Base-by-base conservation (phyloP, 2,113 vertebrate species). In the Thunnus thynnus region DNA sequence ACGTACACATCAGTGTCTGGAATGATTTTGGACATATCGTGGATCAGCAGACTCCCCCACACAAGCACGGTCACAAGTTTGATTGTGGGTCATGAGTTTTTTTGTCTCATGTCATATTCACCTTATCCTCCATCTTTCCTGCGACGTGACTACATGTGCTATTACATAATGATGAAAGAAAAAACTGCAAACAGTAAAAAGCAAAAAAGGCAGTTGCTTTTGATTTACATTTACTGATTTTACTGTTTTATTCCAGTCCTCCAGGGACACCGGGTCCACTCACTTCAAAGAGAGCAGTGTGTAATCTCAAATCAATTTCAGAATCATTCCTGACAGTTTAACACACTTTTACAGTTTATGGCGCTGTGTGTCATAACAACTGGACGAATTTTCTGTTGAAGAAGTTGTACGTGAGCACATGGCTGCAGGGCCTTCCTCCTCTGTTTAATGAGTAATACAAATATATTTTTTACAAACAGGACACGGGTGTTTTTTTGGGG, bases 301-400 rank as follows among this genome's bases (percentile, higher is more conserved):
- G 55, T 84, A 3, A 51, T 86, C 75, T 80, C 80, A 78, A 76
- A 66, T 85, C 4, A 71, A 3, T 64, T 55, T 13, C 17, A 11
- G 20, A 36, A 76, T 85, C 25, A 16, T 20, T 76, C 18, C 0
- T 67, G 76, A 83, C 82, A 87, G 67, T 76, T 88, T 78, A 51
- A 84, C 56, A 55, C 69, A 12, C 27, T 57, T 79, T 80, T 69
- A 63, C 27, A 36, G 50, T 80, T 77, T 44, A 17, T 30, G 68
- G 64, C 65, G n/a, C 44, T 13, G 10, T 58, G 20, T 1, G 20
- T 78, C 50, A 56, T 68, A 80, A 82, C 63, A 8, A 22, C 16
- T 36, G 44, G n/a, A 48, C 7, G 3, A 32, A 52, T 69, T 25
- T 55, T 47, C 18, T 48, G 68, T 58, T 64, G 5, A 47, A 76